These are phyloP conservation scores for Drosophila tristis DNA, from an alignment of 1,140 invertebrate genomes.

Conservation along the genomic window DNA sequence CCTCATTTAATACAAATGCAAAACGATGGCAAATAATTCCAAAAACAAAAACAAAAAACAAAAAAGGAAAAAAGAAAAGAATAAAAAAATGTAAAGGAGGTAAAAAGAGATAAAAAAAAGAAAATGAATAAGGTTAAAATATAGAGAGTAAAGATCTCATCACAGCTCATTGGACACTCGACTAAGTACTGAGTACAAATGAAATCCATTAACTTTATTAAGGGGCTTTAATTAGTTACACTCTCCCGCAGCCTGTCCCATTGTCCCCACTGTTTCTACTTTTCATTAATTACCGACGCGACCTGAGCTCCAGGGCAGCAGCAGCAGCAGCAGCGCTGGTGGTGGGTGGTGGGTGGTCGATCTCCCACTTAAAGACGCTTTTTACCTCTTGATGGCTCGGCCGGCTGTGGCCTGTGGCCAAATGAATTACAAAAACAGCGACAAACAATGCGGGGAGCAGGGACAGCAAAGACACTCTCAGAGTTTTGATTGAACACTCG, in stretches of 20 bases:
- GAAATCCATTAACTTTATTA: constrained; percentile 78
- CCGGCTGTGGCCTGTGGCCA: constrained; percentile 30
- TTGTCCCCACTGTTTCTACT: constrained; percentile 31
- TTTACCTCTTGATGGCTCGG: constrained; percentile 72
- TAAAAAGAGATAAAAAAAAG: neutral
- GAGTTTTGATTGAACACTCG: constrained; percentile 75
- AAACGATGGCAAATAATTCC: constrained; percentile 11
- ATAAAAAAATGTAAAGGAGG: neutral
- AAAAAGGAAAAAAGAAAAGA: constrained; percentile 2
- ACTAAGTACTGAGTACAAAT: neutral
- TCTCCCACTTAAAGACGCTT: constrained; percentile 55
- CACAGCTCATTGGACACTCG: constrained; percentile 56
- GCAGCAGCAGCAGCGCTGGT: too few species aligned
- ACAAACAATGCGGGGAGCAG: constrained; percentile 41
- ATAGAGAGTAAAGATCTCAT: constrained; percentile 56
- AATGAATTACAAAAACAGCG: constrained; percentile 63
- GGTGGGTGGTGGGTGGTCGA: neutral
- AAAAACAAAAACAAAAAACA: constrained; percentile 7
- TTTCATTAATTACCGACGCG: constrained; percentile 74
- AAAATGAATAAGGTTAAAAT: constrained; percentile 32
- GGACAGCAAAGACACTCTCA: constrained; percentile 13
- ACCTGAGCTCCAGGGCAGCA: constrained; percentile 29
- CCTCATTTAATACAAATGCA: constrained; percentile 29
- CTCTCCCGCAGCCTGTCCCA: constrained; percentile 5
- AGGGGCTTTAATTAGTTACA: constrained; percentile 75